A percentile compares a stretch with the other conserved stretches of the same genome.
Conservation (phyloP, 2,113 vertebrate species). For the Saccopteryx leptura region DNA sequence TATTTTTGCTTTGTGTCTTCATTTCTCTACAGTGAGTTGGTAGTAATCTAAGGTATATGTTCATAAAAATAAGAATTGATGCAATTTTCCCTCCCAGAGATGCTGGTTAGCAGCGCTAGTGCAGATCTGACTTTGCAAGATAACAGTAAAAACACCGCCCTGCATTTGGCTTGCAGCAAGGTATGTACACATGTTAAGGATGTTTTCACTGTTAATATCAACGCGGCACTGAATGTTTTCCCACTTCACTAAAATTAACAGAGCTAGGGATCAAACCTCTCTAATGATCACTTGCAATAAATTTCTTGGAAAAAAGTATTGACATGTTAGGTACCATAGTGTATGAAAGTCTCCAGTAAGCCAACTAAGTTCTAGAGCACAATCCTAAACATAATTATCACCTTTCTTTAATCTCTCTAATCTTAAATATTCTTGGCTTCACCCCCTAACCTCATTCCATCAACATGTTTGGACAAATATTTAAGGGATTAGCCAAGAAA, state of each 20-base stretch:
- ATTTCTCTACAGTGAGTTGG: slow-evolving; percentile 70
- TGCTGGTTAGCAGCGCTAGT: slow-evolving; percentile 98
- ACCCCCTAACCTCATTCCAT: neutral
- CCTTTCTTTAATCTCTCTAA: slow-evolving; percentile 10
- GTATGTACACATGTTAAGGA: slow-evolving; percentile 85
- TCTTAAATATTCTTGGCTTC: slow-evolving; percentile 42
- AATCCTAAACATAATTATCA: neutral
- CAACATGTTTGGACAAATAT: neutral
- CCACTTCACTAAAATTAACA: slow-evolving; percentile 9
- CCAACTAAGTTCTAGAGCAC: slow-evolving; percentile 3
- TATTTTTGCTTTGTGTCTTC: slow-evolving; percentile 71
- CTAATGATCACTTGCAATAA: neutral
- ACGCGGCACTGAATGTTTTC: neutral
- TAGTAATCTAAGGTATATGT: slow-evolving; percentile 60
- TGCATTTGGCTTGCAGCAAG: slow-evolving; percentile 99
- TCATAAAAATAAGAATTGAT: slow-evolving; percentile 80
- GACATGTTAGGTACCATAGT: neutral
- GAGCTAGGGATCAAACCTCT: neutral
- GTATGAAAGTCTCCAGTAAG: neutral
- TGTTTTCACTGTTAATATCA: neutral
- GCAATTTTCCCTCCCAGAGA: slow-evolving; percentile 90
- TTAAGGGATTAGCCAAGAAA: slow-evolving; percentile 15
- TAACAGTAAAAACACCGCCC: slow-evolving; percentile 96
- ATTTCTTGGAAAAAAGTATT: slow-evolving; percentile 3
- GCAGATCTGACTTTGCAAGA: slow-evolving; percentile 98